Percentiles rank a stretch among this genome's conserved stretches.
phyloP scores from a whole-genome alignment of 2,113 vertebrate genomes.

The Natator depressus region DNA sequence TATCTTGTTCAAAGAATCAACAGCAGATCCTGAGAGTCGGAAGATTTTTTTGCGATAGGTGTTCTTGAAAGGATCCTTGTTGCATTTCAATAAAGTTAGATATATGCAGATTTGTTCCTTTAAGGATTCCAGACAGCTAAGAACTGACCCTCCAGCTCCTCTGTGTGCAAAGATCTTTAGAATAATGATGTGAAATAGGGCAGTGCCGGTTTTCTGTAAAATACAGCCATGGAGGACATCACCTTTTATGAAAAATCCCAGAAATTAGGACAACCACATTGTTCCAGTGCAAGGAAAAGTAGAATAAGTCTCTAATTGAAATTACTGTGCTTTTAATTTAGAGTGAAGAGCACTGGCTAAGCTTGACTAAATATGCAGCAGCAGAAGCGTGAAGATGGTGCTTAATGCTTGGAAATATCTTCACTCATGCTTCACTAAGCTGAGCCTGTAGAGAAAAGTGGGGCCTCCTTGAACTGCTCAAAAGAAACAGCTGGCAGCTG shows the following conservation, averaged over 20 bases:
- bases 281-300: too few species aligned
- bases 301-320: neutral
- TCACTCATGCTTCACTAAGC: neutral
- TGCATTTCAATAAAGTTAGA: neutral
- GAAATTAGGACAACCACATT: neutral
- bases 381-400: neutral
- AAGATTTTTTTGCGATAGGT: neutral
- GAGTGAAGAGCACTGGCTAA: neutral
- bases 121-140: too few species aligned
- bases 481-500: neutral
- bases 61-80: neutral
- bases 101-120: neutral
- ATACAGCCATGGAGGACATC: neutral
- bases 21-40: fast-evolving
- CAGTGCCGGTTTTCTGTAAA: neutral
- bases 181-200: neutral
- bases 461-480: fast-evolving
- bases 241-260: neutral
- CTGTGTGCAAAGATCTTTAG: neutral
- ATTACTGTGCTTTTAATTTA: neutral
- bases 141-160: neutral
- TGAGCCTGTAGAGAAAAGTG: neutral
- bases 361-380: neutral
- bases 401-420: neutral
- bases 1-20: neutral